Conservation (phyloP, 2,113 vertebrate species). For the Hemibagrus wyckioides region DNA sequence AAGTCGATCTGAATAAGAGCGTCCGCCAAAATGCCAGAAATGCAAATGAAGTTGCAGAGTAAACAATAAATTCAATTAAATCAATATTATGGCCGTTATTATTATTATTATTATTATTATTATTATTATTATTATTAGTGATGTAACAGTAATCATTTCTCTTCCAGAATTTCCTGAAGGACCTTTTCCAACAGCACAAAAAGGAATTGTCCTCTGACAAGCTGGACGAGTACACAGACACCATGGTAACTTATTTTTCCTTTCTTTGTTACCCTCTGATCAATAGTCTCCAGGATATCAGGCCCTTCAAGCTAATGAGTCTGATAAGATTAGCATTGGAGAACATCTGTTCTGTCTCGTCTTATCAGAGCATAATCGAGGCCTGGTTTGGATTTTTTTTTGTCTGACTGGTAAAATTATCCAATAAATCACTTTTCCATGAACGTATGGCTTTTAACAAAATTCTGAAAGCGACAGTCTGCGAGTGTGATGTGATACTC, state of each 20-base stretch:
- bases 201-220: constrained; percentile 79
- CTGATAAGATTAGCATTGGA: background rate
- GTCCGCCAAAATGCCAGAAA: too few relatives aligned
- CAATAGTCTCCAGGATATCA: background rate
- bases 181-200: constrained; percentile 83
- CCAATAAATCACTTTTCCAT: background rate
- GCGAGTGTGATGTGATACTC: background rate
- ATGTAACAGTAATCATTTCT: constrained; percentile 22
- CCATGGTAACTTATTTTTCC: constrained; percentile 78
- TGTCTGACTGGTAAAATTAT: background rate
- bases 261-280: background rate
- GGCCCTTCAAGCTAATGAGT: constrained; percentile 9
- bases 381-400: background rate
- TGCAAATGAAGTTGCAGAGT: too few relatives aligned
- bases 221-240: constrained; percentile 87
- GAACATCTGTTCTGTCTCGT: background rate
- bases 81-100: background rate
- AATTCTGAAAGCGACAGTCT: background rate
- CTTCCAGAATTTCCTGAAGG: constrained; percentile 84
- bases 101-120: too few relatives aligned
- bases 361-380: constrained; percentile 13
- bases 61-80: background rate
- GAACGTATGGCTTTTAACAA: background rate
- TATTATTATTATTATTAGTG: background rate
- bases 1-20: too few relatives aligned